Conservation (phyloP, 2,113 vertebrate genomes). For the Heterocephalus glaber region DNA sequence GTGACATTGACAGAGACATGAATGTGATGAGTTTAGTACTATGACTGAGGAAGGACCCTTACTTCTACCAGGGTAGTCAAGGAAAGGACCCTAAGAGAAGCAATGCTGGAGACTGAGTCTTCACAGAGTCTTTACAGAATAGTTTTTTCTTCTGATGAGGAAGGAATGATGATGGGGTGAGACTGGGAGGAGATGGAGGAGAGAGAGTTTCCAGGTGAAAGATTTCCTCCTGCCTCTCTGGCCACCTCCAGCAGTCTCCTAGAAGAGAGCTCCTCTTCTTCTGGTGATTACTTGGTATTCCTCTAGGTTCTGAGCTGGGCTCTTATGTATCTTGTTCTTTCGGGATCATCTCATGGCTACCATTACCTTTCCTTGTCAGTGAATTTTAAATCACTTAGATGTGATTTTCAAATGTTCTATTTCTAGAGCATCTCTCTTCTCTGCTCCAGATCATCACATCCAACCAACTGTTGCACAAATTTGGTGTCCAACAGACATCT, state of each 20-base stretch:
- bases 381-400: not conserved
- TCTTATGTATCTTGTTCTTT: not conserved
- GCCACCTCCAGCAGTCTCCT: not conserved
- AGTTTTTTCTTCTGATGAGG: not conserved
- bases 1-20: fast-evolving
- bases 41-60: not conserved
- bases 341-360: not conserved
- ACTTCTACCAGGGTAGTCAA: not conserved
- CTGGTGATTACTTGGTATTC: not conserved
- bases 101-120: not conserved
- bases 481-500: not conserved
- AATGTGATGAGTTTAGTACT: not conserved
- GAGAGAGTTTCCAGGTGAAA: not conserved
- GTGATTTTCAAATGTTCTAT: not conserved
- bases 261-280: not conserved
- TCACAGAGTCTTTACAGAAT: not conserved
- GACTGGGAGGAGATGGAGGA: not conserved
- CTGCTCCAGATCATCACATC: not conserved
- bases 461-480: not conserved
- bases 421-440: not conserved
- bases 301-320: not conserved
- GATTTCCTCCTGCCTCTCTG: not conserved
- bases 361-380: not conserved
- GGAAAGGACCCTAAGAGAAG: not conserved
- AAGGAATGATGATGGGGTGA: not conserved